These are phyloP conservation scores for Coccyzus lansbergi DNA, from an alignment of 2,797 vertebrate genomes.

Conservation along the genomic window DNA sequence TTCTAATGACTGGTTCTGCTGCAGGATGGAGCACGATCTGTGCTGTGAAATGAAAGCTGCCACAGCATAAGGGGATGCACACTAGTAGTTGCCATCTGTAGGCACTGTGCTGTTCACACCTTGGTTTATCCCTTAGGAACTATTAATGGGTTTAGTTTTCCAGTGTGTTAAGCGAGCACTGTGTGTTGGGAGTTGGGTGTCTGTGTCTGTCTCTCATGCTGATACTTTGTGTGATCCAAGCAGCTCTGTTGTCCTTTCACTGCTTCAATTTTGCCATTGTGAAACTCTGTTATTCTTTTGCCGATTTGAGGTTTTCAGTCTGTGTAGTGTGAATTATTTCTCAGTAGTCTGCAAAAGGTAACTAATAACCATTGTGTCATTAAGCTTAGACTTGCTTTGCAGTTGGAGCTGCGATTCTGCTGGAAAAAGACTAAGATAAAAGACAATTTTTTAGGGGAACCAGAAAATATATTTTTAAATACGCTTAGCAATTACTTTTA, in stretches of 20 bases:
- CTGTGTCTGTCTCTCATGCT: not conserved
- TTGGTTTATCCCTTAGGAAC: not conserved
- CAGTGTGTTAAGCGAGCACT: fast-evolving
- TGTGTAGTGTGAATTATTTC: not conserved
- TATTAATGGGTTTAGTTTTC: fast-evolving
- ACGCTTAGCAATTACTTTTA: not conserved
- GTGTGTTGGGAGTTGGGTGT: not conserved
- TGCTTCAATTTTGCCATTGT: not conserved
- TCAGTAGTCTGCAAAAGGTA: not conserved
- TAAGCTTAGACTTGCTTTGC: not conserved
- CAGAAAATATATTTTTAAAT: not conserved
- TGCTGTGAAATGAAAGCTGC: not conserved
- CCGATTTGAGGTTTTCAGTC: not conserved
- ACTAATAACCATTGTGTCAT: not conserved
- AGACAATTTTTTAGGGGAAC: not conserved
- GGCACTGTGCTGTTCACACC: not conserved
- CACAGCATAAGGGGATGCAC: fast-evolving
- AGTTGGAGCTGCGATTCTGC: not conserved
- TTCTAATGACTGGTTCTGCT: not conserved
- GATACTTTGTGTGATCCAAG: not conserved
- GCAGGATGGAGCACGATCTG: not conserved
- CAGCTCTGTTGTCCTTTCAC: not conserved
- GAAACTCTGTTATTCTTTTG: not conserved
- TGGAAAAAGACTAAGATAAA: not conserved
- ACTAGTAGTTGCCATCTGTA: fast-evolving